Evolutionary conservation across 30 jellyfish, hydroid and myxozoan species (phyloP).

Genomic region (Catostylus mosaicus): DNA sequence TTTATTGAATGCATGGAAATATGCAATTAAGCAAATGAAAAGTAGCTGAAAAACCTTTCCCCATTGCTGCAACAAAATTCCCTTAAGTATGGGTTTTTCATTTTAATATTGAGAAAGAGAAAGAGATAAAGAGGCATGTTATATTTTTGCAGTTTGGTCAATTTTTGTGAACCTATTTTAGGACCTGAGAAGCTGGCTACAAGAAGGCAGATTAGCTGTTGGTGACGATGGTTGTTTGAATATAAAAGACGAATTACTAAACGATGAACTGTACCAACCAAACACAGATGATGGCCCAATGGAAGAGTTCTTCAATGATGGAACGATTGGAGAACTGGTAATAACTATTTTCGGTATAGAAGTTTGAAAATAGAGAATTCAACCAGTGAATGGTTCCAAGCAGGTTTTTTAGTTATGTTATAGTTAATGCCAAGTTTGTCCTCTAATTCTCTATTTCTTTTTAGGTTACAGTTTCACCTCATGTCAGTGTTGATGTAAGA

Average conservation of each 20-base stretch:
- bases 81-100: too few relatives aligned
- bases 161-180: background rate
- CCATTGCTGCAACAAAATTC: too few relatives aligned
- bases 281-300: conserved; percentile 24
- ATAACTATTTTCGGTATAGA: too few relatives aligned
- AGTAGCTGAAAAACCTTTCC: too few relatives aligned
- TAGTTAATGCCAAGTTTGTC: background rate
- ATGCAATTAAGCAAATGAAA: too few relatives aligned
- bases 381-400: too few relatives aligned
- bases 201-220: conserved; percentile 46
- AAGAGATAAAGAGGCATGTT: background rate
- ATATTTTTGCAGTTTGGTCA: background rate
- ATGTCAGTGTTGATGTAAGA: conserved; percentile 57
- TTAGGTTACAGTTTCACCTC: conserved; percentile 54
- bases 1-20: too few relatives aligned
- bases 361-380: too few relatives aligned
- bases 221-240: conserved; percentile 49
- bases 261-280: conserved; percentile 25
- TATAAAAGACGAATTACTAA: conserved; percentile 44
- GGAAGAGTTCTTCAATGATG: conserved; percentile 66
- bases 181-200: conserved; percentile 52
- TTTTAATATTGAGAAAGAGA: too few relatives aligned
- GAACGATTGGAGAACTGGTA: conserved; percentile 63
- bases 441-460: background rate
- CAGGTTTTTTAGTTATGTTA: too few relatives aligned